phyloP scores from a whole-genome alignment of 2,888 invertebrate genomes.

The Gortyna flavago region DNA sequence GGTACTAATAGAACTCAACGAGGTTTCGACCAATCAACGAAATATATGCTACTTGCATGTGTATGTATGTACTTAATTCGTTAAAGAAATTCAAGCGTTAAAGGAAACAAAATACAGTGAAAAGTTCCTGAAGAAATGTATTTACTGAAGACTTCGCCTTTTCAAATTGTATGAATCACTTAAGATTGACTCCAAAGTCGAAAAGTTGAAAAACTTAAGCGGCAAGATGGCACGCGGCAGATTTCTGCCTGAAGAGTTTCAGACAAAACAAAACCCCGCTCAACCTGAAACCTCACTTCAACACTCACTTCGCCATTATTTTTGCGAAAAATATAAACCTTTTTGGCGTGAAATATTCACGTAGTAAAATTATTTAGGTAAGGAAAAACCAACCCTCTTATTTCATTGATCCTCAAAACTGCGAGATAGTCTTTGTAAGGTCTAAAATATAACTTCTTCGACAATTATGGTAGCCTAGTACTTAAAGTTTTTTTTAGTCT shows the following conservation, averaged over 20 bases:
- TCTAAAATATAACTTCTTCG: not conserved
- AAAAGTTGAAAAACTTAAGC: slow-evolving; percentile 3
- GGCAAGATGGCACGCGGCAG: not conserved
- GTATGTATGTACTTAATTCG: not conserved
- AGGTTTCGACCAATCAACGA: too few relatives aligned
- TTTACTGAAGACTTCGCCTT: slow-evolving; percentile 2
- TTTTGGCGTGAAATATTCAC: not conserved
- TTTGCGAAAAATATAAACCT: not conserved
- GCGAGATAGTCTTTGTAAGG: not conserved
- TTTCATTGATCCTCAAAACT: not conserved
- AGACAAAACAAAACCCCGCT: not conserved
- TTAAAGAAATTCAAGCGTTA: not conserved
- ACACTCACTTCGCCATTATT: not conserved
- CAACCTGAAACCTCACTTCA: not conserved
- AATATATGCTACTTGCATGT: not conserved
- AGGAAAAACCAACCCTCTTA: not conserved
- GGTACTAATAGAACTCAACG: too few relatives aligned
- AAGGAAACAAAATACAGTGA: not conserved
- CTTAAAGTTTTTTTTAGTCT: slow-evolving; percentile 2
- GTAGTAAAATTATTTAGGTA: not conserved
- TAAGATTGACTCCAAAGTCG: slow-evolving; percentile 9
- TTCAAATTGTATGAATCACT: slow-evolving; percentile 13
- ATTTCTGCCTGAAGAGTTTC: not conserved
- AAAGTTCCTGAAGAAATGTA: not conserved
- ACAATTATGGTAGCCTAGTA: slow-evolving; percentile 25